Evolutionary conservation across 1,140 invertebrate genomes (phyloP), one percentile per base, ranked within the genome.

Genomic region (Calephelis nemesis): DNA sequence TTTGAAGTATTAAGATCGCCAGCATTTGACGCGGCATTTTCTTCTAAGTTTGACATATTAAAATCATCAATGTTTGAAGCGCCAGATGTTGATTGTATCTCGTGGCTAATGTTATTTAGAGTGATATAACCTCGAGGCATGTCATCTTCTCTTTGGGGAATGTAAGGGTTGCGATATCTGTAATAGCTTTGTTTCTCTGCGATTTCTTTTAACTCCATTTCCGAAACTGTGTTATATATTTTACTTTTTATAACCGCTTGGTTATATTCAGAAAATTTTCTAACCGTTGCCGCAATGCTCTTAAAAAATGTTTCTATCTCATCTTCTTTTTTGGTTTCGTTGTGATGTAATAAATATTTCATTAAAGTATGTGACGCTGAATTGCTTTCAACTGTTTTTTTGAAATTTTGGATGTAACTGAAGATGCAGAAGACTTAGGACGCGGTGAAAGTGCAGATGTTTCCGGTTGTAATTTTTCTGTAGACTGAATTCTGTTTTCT

Each of bases 131-230:
- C 63, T 65, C 9, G 63, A 65, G 48, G 63, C 63, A 65, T 50
- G 48, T 65, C 2, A 65, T 65, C 1, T 50, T 65, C 52, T 65
- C 48, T 65, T 65, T 65, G 63, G 7, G 19, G 63, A 65, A 65
- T 50, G 63, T 65, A 65, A 65, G 63, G 9, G 9, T 50, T 50
- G 63, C 63, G 2, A 50, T 9, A 65, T 52, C 63, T 65, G n/a
- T 50, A 50, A 65, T 65, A 65, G 63, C 9, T 65, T 65, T 65
- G 63, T 65, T 65, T 65, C 6, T 67, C 65, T 60, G 12, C 45
- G 70, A 75, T 73, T 75, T 77, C 75, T 77, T 68, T 65, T 68
- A 77, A 69, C 66, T 77, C 76, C n/a, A 72, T 68, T 77, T 75
- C 69, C n/a, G 76, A 77, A 68, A 75, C 72, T 65, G 63, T 52